A percentile compares a stretch with the other conserved stretches of the same genome.
These are phyloP conservation scores for Agonopterix subpropinquella DNA, from an alignment of 2,888 invertebrate genomes.

Conservation along the genomic window DNA sequence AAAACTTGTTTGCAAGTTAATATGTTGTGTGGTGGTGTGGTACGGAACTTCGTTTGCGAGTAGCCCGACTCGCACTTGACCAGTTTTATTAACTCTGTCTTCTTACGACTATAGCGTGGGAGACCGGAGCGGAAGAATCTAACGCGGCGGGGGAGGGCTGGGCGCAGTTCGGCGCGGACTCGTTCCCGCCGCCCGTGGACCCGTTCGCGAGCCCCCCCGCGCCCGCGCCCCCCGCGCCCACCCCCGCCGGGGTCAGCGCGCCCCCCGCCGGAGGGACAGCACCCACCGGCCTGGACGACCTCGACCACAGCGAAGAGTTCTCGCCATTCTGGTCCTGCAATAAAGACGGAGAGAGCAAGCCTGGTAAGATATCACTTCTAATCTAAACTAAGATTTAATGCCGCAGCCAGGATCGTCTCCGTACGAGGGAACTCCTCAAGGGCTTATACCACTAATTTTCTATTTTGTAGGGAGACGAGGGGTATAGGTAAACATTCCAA, in stretches of 20 bases:
- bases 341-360: neutral
- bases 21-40: too few species aligned
- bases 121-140: conserved; percentile 11
- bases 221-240: conserved; percentile 5
- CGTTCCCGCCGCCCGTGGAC: conserved; percentile 13
- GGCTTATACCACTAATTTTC: too few species aligned
- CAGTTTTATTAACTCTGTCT: neutral
- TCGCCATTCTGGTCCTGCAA: conserved; percentile 27
- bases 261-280: conserved; percentile 3
- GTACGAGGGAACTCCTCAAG: too few species aligned
- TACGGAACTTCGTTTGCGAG: too few species aligned
- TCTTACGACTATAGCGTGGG: conserved; percentile 33
- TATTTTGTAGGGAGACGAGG: too few species aligned
- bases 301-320: conserved; percentile 14
- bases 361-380: too few species aligned
- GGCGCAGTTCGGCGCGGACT: conserved; percentile 42
- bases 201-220: conserved; percentile 11
- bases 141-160: conserved; percentile 33
- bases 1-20: too few species aligned
- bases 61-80: too few species aligned
- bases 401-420: too few species aligned
- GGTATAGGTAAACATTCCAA: too few species aligned
- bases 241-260: conserved; percentile 9
- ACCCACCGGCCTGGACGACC: neutral
- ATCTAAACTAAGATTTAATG: too few species aligned